These are phyloP conservation scores for Sinohyriopsis cumingii DNA, from an alignment of 2,888 invertebrate species.

Conservation along the genomic window DNA sequence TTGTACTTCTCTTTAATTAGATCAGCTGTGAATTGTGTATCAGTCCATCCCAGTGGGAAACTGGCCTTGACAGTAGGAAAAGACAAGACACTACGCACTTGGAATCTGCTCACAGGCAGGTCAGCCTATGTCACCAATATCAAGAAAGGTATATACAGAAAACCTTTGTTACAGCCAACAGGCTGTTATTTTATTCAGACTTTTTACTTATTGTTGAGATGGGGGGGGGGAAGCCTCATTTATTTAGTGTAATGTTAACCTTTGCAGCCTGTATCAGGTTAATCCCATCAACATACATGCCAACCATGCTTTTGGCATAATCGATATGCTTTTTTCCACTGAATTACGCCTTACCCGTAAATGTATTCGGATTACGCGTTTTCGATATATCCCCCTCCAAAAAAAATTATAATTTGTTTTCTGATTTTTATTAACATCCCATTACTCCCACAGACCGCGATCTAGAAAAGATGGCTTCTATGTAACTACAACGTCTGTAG, in stretches of 20 bases:
- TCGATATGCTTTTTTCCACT: too few species aligned
- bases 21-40: constrained; percentile 79
- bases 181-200: too few species aligned
- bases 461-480: too few species aligned
- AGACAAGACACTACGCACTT: constrained; percentile 86
- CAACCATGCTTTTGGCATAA: too few species aligned
- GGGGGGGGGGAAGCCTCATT: not conserved
- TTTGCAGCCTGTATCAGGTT: not conserved
- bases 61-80: constrained; percentile 88
- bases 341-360: too few species aligned
- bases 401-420: too few species aligned
- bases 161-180: not conserved
- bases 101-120: constrained; percentile 94
- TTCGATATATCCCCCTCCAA: too few species aligned
- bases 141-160: constrained; percentile 74
- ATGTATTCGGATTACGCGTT: too few species aligned
- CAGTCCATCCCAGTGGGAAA: constrained; percentile 92
- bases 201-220: not conserved
- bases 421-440: too few species aligned
- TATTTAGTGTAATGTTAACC: constrained; percentile 2
- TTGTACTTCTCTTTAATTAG: constrained; percentile 21
- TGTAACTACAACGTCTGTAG: too few species aligned
- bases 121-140: constrained; percentile 92
- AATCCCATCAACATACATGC: too few species aligned
- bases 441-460: too few species aligned